phyloP scores from a whole-genome alignment of 2,113 vertebrate species.

The Oncorhynchus gorbuscha region DNA sequence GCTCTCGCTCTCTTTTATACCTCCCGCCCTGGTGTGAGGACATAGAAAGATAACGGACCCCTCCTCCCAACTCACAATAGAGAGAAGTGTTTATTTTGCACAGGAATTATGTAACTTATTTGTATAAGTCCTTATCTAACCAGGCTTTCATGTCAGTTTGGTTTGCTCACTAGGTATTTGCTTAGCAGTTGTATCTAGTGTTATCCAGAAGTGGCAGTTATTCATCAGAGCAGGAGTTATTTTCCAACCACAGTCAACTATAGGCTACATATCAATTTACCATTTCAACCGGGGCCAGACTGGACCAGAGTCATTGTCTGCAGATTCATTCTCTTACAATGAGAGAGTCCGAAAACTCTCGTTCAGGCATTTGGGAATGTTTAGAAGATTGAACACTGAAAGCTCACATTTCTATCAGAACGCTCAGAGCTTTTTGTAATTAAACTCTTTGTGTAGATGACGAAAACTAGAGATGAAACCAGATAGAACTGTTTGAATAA shows the following conservation, averaged over 20 bases:
- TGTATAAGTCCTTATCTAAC: background rate
- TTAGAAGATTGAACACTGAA: no score
- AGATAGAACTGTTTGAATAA: conserved; percentile 17
- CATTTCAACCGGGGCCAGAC: background rate
- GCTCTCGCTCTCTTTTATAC: background rate
- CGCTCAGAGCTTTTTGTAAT: background rate
- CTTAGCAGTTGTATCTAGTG: background rate
- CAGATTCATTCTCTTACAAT: conserved; percentile 35
- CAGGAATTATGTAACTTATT: conserved; percentile 43
- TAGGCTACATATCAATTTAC: no score
- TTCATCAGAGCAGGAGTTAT: background rate
- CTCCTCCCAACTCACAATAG: background rate
- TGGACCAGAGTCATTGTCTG: conserved; percentile 34
- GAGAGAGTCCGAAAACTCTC: conserved; percentile 14
- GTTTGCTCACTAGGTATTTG: background rate
- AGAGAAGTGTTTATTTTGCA: conserved; percentile 1
- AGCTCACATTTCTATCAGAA: no score
- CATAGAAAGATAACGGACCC: background rate
- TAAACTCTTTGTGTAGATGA: conserved; percentile 6
- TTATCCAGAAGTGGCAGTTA: background rate
- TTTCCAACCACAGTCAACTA: no score
- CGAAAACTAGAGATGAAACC: conserved; percentile 21
- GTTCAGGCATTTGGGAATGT: conserved; percentile 19
- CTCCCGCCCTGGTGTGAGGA: background rate
- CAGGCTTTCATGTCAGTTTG: background rate